These are phyloP conservation scores for Corynorhinus townsendii DNA, from an alignment of 2,113 vertebrate species.

Conservation along the genomic window DNA sequence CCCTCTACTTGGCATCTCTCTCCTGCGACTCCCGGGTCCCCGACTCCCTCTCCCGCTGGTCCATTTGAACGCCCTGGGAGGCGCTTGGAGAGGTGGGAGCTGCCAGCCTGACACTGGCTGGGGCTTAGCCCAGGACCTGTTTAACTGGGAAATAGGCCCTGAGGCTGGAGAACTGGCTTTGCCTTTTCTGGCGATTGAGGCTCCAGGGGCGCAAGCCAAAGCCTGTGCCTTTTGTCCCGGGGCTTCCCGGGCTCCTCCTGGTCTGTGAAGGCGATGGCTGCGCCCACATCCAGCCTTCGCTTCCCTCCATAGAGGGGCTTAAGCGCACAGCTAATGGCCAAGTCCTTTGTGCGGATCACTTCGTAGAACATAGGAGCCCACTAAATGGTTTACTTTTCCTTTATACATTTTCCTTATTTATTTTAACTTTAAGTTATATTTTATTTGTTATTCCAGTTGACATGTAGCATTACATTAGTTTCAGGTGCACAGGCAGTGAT, in stretches of 20 bases:
- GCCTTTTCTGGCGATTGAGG: not conserved
- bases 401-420: not conserved
- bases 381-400: not conserved
- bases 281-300: not conserved
- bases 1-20: not conserved
- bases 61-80: not conserved
- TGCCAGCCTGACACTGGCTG: slow-evolving; percentile 1
- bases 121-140: slow-evolving; percentile 5
- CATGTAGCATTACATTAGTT: not conserved
- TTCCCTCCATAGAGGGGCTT: not conserved
- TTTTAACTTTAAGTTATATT: not conserved
- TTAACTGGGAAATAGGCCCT: not conserved
- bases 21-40: not conserved
- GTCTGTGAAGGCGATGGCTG: not conserved
- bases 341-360: not conserved
- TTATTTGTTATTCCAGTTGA: not conserved
- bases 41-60: not conserved
- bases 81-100: not conserved
- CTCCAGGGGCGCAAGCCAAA: not conserved
- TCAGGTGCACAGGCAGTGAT: not conserved
- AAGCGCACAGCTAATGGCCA: not conserved
- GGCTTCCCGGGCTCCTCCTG: not conserved
- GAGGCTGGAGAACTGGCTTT: not conserved
- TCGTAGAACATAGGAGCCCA: not conserved
- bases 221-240: not conserved